Conservation (phyloP, 1,140 invertebrate species). For the Uloborus diversus region DNA sequence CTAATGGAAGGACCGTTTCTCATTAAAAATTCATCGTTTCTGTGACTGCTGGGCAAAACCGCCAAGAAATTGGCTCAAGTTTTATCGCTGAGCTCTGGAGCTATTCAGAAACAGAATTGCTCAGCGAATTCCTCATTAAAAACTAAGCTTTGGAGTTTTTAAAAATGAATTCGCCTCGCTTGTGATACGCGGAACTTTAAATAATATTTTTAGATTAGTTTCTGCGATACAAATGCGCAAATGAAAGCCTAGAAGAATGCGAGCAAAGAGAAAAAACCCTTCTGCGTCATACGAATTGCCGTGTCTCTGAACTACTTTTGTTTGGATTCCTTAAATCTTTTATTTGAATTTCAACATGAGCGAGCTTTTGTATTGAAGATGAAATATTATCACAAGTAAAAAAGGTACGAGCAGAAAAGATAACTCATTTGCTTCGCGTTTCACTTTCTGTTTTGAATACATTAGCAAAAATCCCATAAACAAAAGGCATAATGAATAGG, state of each 20-base stretch:
- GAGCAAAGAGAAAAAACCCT: conserved; percentile 24
- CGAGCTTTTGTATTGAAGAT: too few species aligned
- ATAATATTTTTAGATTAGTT: conserved; percentile 36
- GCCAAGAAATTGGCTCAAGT: neutral
- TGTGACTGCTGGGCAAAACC: conserved; percentile 36
- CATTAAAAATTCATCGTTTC: conserved; percentile 47
- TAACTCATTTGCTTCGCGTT: too few species aligned
- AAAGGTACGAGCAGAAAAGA: too few species aligned
- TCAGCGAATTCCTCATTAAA: conserved; percentile 28
- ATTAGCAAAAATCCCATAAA: too few species aligned
- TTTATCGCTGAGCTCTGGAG: neutral
- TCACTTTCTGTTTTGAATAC: too few species aligned
- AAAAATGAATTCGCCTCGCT: conserved; percentile 38
- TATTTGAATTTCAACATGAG: too few species aligned
- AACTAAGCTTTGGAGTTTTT: conserved; percentile 27
- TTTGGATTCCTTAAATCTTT: too few species aligned
- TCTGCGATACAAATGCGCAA: neutral
- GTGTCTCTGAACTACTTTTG: too few species aligned
- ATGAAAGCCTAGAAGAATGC: neutral
- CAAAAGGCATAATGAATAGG: too few species aligned
- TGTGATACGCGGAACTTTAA: conserved; percentile 22
- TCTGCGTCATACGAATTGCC: too few species aligned
- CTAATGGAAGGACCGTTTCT: conserved; percentile 33
- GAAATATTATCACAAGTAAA: too few species aligned
- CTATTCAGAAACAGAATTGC: neutral